These are phyloP conservation scores for Nannoperca australis DNA, from an alignment of 2,797 vertebrate genomes.

Conservation along the genomic window DNA sequence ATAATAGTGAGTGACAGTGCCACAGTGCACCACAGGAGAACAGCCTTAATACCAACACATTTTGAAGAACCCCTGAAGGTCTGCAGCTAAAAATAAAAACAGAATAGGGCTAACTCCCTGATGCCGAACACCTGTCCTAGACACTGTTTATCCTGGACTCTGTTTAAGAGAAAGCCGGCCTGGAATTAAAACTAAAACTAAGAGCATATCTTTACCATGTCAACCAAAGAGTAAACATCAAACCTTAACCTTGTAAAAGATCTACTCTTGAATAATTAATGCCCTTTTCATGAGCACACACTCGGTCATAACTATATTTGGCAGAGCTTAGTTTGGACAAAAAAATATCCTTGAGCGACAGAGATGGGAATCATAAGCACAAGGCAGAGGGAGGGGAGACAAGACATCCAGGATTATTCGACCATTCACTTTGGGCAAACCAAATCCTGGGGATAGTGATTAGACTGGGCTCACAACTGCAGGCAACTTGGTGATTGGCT, in stretches of 20 bases:
- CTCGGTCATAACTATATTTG: slow-evolving; percentile 29
- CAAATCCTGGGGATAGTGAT: slow-evolving; percentile 63
- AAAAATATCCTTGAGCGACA: slow-evolving; percentile 24
- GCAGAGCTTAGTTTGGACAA: slow-evolving; percentile 4
- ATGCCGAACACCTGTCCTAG: slow-evolving; percentile 77
- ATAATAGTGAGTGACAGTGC: slow-evolving; percentile 58
- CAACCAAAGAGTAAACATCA: slow-evolving; percentile 18
- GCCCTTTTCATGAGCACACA: slow-evolving; percentile 25
- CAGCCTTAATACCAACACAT: slow-evolving; percentile 70
- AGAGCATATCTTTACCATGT: slow-evolving; percentile 15
- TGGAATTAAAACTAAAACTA: slow-evolving; percentile 19
- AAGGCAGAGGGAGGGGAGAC: neutral
- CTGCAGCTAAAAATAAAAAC: slow-evolving; percentile 83
- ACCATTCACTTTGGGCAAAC: slow-evolving; percentile 39
- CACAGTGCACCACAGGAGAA: slow-evolving; percentile 54
- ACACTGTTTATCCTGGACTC: slow-evolving; percentile 58
- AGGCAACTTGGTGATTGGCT: slow-evolving; percentile 60
- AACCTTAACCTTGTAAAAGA: slow-evolving; percentile 29
- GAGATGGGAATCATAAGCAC: slow-evolving; percentile 33
- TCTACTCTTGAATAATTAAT: slow-evolving; percentile 44
- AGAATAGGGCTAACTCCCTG: slow-evolving; percentile 79
- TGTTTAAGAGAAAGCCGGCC: slow-evolving; percentile 17
- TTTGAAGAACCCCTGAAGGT: slow-evolving; percentile 74
- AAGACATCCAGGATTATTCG: slow-evolving; percentile 38
- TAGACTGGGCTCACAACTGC: slow-evolving; percentile 57